Evolutionary conservation across 2,888 invertebrate genomes (phyloP), one percentile per base, ranked within the genome.

Genomic region (Platycheirus albimanus): DNA sequence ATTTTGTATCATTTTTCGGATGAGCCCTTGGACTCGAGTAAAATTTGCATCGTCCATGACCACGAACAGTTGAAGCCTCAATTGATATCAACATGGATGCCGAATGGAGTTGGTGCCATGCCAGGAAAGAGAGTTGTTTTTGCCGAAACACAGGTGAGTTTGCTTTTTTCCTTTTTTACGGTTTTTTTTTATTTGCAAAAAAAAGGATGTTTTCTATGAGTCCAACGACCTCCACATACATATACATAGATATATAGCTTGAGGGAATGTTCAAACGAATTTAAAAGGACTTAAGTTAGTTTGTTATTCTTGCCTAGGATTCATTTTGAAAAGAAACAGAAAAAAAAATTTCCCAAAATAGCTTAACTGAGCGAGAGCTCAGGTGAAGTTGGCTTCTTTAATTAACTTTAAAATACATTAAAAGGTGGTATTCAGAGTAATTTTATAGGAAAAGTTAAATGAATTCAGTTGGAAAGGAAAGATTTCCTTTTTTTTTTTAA

Each of bases 41-140:
- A 92, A 72, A 94, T 95, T 24, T 98, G 98, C 89, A 92, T 95
- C 85, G 96, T 96, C 66, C 97, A 98, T 89, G 96, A 97, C 90
- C 96, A 97, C 88, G 96, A 97, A 88, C 92, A 94, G 47, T 92
- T 98, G 64, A 94, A 95, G 75, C 97, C 98, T 0, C 95, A 96
- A 87, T 94, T 97, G 85, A 95, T 97, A 78, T 96, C 97, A 70
- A 97, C 97, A 38, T 97, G 97, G 93, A 96, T 97, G 91, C 95
- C 97, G 19, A 96, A 97, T 87, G 96, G 97, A 51, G 95, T 97
- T 45, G 97, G 97, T 67, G 96, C 95, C 13, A 93, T 96, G 88
- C 95, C 97, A 41, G 95, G 95, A 85, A 93, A 93, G 87, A 95
- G 96, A 88, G 94, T 96, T 64, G 94, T 98, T 84, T 96, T 97